Conservation (phyloP, 2,113 vertebrate genomes). For the Taxidea taxus region DNA sequence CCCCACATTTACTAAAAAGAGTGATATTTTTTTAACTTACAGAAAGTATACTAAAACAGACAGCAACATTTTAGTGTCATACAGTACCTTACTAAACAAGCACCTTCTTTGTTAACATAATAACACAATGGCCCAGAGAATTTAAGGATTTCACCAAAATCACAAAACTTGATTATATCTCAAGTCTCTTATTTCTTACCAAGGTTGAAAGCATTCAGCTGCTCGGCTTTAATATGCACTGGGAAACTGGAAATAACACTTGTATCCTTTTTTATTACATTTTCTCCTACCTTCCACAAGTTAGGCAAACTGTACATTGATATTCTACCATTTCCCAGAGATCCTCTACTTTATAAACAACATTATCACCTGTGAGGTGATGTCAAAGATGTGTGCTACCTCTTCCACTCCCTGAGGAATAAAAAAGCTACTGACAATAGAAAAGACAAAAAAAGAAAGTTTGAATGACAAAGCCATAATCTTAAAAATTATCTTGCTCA, state of each 20-base stretch:
- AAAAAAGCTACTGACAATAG: neutral
- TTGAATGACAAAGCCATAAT: neutral
- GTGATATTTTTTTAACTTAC: neutral
- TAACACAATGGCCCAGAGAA: neutral
- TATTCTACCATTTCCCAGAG: neutral
- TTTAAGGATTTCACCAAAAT: constrained; percentile 4
- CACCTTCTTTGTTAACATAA: neutral
- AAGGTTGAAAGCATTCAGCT: neutral
- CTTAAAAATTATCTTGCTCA: neutral
- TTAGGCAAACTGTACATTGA: neutral
- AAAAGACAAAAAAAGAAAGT: neutral
- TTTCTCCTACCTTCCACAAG: neutral
- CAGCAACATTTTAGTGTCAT: neutral
- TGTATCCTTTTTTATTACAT: neutral
- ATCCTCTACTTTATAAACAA: neutral
- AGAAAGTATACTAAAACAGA: neutral
- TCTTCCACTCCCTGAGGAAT: neutral
- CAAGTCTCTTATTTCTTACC: neutral
- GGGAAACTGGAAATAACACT: neutral
- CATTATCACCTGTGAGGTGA: neutral
- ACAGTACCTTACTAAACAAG: neutral
- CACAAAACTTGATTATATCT: neutral
- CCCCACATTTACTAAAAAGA: neutral
- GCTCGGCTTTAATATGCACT: neutral
- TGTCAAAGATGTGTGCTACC: neutral